Percentiles rank a stretch among this genome's conserved stretches.
Conservation (phyloP, 2,797 vertebrate genomes). For the Halcyon badia region DNA sequence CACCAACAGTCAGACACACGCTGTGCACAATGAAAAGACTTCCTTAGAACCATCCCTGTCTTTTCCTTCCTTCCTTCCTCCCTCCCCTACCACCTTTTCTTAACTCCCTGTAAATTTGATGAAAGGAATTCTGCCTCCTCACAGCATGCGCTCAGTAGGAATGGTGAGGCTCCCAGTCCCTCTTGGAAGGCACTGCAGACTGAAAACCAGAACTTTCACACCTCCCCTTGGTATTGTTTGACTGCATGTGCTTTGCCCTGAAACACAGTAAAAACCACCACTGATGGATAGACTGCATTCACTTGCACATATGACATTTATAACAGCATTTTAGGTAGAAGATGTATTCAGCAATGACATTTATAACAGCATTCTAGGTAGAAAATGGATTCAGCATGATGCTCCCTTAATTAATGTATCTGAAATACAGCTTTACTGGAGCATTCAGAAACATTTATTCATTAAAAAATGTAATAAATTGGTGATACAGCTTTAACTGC, state of each 20-base stretch:
- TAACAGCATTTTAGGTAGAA: not conserved
- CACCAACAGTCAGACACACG: not conserved
- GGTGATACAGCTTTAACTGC: not conserved
- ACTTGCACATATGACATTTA: not conserved
- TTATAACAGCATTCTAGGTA: not conserved
- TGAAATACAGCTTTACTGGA: conserved; percentile 19
- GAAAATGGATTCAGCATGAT: not conserved
- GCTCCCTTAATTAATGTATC: not conserved
- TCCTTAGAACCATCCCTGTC: not conserved
- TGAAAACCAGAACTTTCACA: not conserved
- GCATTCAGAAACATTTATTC: not conserved
- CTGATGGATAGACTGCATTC: not conserved
- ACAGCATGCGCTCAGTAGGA: not conserved
- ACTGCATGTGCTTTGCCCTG: not conserved
- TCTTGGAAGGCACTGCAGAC: not conserved
- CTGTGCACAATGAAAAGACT: not conserved
- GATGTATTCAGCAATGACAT: not conserved
- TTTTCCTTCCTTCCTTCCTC: not conserved
- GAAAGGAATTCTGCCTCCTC: not conserved
- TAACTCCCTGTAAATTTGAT: not conserved
- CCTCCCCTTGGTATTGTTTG: not conserved
- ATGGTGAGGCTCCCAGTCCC: accelerated
- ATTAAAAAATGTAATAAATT: not conserved
- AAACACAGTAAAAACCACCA: not conserved
- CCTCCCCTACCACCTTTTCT: not conserved